These are phyloP conservation scores for Tupaia chinensis DNA, from an alignment of 2,113 vertebrate species.

Conservation along the genomic window DNA sequence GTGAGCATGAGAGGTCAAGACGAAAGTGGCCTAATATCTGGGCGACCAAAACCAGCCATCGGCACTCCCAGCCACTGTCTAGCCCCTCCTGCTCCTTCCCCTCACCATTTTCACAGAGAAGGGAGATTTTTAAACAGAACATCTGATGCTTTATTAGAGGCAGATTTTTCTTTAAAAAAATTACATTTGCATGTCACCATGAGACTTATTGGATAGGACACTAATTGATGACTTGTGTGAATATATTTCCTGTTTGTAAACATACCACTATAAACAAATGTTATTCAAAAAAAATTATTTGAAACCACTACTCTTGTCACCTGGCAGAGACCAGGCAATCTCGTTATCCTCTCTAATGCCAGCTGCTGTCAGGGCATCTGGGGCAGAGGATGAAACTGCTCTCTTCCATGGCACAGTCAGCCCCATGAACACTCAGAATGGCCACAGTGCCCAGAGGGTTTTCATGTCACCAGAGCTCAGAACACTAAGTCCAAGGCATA, in stretches of 20 bases:
- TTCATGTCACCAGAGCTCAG: not conserved
- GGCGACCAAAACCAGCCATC: too few species aligned
- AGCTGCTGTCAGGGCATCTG: accelerated
- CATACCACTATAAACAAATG: slow-evolving; percentile 10
- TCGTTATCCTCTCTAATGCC: not conserved
- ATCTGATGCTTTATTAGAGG: not conserved
- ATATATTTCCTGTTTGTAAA: slow-evolving; percentile 4
- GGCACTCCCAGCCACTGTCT: accelerated
- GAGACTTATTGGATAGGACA: slow-evolving; percentile 4
- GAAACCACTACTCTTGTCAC: slow-evolving; percentile 9
- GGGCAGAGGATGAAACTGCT: not conserved
- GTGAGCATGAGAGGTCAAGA: not conserved
- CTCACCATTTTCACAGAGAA: not conserved
- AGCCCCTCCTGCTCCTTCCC: not conserved
- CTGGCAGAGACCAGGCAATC: not conserved
- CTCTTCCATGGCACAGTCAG: not conserved
- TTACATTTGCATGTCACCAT: not conserved
- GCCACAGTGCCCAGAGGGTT: not conserved
- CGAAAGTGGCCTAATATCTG: accelerated
- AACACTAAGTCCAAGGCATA: not conserved
- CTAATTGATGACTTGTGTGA: slow-evolving; percentile 51
- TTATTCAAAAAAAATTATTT: slow-evolving; percentile 30
- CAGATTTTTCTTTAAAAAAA: not conserved
- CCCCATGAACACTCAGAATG: not conserved
- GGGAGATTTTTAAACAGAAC: not conserved